A percentile compares a stretch with the other conserved stretches of the same genome.
These are phyloP conservation scores for Listronotus oregonensis DNA, from an alignment of 1,140 invertebrate genomes.

Conservation along the genomic window DNA sequence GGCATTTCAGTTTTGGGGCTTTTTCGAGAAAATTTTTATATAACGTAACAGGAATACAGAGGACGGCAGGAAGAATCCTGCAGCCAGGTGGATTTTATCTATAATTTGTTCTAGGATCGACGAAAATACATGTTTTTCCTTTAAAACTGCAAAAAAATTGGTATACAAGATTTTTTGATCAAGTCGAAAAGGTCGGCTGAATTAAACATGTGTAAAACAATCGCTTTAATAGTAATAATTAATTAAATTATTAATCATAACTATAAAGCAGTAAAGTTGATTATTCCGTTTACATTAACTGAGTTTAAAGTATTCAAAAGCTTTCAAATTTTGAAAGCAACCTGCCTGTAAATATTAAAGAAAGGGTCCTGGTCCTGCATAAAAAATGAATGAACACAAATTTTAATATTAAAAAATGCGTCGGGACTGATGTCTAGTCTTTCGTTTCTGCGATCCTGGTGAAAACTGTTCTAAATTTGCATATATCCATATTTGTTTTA, in stretches of 20 bases:
- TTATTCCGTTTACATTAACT: conserved; percentile 13
- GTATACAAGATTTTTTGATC: no score
- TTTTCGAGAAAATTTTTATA: conserved; percentile 56
- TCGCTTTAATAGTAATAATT: neutral
- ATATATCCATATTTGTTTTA: conserved; percentile 41
- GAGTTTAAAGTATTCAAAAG: neutral
- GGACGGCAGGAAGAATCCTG: conserved; percentile 33
- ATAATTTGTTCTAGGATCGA: conserved; percentile 11
- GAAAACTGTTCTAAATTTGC: conserved; percentile 38
- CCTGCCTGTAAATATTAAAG: conserved; percentile 1
- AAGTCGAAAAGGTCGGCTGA: neutral
- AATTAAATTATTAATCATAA: conserved; percentile 25
- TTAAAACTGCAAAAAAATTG: neutral
- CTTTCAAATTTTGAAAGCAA: conserved; percentile 3
- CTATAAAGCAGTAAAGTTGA: neutral
- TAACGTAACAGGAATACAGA: conserved; percentile 52
- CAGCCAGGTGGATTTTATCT: conserved; percentile 20
- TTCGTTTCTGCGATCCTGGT: conserved; percentile 21
- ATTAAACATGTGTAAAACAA: conserved; percentile 7
- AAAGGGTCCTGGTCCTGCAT: neutral
- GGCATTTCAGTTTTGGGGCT: conserved; percentile 48
- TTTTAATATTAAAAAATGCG: neutral
- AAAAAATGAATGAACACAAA: neutral
- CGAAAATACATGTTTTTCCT: neutral
- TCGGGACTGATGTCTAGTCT: neutral